Evolutionary conservation across 2,888 invertebrate species (phyloP), one percentile per base, ranked within the genome.

Genomic region (Scaptomyza tumidula): DNA sequence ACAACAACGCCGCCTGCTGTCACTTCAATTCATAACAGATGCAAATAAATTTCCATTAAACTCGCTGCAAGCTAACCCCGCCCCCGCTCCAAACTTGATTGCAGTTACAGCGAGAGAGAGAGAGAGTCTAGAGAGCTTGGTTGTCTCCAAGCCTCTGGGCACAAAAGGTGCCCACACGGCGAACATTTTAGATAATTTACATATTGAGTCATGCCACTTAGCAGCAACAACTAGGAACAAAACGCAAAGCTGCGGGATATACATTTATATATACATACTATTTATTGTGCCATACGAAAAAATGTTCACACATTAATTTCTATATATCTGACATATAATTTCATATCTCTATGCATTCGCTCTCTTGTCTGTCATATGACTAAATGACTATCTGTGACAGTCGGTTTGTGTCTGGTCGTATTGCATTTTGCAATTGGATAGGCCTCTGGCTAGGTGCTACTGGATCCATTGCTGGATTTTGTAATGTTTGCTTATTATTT

Each of bases 11-110:
- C 80, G 75, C 83, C 80, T 70, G 86, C 86, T 79, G 88, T 75
- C 83, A 64, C 77, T 86, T 64, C 83, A 85, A 74, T 76, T 80
- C 84, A 88, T 72, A 88, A 59, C 76, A 88, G 84, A 80, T 88
- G 85, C 85, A 85, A 78, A 85, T 85, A 85, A 85, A 85, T 85
- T 84, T 81, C 81, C 81, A 85, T 85, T 86, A 84, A 80, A 76
- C 39, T 39, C 39, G 72, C 71, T 75, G 60, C 16, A 5, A 48
- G 37, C 33, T 33, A 13, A n/a, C n/a, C 3, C 53, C 41, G 9
- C 31, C 27, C 13, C 5, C 29, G 37, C 16, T 60, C 37, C 19
- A 14, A 45, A 46, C 45, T 56, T 56, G 50, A 48, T 59, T 58
- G 56, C 27, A 59, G 45, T 6, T 19, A 29, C 27, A 55, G 61